Evolutionary conservation across 2,888 invertebrate species (phyloP).

Genomic region (Icerya purchasi): DNA sequence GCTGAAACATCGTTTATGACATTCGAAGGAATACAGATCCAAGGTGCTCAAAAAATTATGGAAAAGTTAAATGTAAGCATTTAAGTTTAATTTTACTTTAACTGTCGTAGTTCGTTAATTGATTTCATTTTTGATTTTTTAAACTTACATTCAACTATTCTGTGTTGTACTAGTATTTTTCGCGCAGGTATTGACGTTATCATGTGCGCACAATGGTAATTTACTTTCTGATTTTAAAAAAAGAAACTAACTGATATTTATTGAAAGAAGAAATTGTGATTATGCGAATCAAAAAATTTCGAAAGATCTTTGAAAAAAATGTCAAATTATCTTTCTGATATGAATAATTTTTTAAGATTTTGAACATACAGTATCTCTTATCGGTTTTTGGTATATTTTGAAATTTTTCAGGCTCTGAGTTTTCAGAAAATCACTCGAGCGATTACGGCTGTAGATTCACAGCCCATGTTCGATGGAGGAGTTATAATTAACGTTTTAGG

Average conservation of each 20-base stretch:
- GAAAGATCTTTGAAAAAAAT: background rate
- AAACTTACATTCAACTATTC: background rate
- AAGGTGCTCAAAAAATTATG: constrained; percentile 83
- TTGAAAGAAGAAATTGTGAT: background rate
- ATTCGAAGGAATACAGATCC: constrained; percentile 81
- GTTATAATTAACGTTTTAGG: constrained; percentile 89
- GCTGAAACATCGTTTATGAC: constrained; percentile 83
- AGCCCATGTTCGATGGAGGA: constrained; percentile 95
- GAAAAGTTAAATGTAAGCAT: constrained; percentile 73
- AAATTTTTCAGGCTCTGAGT: constrained; percentile 59
- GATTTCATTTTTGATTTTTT: background rate
- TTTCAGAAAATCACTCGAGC: constrained; percentile 84
- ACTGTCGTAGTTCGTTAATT: background rate
- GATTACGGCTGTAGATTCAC: constrained; percentile 84
- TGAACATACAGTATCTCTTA: no score
- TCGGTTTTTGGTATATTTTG: no score
- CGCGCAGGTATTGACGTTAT: no score
- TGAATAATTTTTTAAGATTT: no score
- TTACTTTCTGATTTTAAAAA: no score
- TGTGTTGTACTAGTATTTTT: no score
- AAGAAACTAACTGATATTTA: no score
- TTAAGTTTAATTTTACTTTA: constrained; percentile 10
- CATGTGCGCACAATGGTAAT: no score
- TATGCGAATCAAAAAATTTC: no score
- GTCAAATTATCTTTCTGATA: no score